A percentile compares a stretch with the other conserved stretches of the same genome.
Evolutionary conservation across 2,888 invertebrate species (phyloP).

Genomic region (Nezara viridula): DNA sequence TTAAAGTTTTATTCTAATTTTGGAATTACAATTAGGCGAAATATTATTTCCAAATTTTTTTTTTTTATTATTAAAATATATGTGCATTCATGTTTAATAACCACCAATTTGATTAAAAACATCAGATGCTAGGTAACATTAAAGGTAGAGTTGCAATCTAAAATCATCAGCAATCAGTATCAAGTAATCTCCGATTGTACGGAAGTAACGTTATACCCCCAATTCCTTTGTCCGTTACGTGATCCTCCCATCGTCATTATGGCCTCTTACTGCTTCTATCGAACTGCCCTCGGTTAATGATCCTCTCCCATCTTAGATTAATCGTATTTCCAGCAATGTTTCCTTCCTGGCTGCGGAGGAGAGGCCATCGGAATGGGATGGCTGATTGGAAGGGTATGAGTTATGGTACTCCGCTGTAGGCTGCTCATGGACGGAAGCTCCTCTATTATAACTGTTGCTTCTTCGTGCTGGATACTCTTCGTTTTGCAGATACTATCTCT

Average conservation of each 20-base stretch:
- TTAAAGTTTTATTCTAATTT: too few relatives aligned
- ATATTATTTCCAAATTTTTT: too few relatives aligned
- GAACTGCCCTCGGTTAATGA: conserved; percentile 26
- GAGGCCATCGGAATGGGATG: neutral
- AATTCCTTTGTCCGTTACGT: conserved; percentile 42
- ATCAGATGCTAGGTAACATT: neutral
- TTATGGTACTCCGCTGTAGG: conserved; percentile 37
- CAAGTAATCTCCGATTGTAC: conserved; percentile 8
- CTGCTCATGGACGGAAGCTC: conserved; percentile 4
- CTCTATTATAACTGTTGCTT: conserved; percentile 19
- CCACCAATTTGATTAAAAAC: too few relatives aligned
- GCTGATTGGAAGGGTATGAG: conserved; percentile 38
- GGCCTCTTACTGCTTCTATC: conserved; percentile 41
- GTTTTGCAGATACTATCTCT: conserved; percentile 23
- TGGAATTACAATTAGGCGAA: too few relatives aligned
- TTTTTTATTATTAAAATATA: too few relatives aligned
- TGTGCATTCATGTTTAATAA: too few relatives aligned
- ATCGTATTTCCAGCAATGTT: conserved; percentile 47
- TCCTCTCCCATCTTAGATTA: conserved; percentile 41
- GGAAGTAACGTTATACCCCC: conserved; percentile 39
- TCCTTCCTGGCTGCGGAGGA: neutral
- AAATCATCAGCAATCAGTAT: conserved; percentile 22
- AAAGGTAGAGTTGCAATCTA: neutral
- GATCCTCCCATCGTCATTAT: conserved; percentile 39
- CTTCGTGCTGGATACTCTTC: neutral